Evolutionary conservation across 1,140 invertebrate genomes (phyloP), one percentile per base, ranked within the genome.

Genomic region (Micrasema minimum): DNA sequence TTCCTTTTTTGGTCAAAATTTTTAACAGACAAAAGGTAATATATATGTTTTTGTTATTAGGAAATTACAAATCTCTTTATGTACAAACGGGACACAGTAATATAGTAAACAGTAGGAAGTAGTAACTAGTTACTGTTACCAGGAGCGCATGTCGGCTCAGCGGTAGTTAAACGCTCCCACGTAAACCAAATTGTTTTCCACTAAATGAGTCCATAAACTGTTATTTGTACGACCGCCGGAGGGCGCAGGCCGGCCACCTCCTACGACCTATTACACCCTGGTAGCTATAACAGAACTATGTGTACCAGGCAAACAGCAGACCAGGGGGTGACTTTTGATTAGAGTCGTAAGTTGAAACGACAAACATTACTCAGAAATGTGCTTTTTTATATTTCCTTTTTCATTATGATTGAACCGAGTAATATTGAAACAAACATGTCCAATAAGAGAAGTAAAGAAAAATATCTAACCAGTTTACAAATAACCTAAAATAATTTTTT

Each of bases 131-230:
- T 31, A 31, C 26, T 4, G 26, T 7, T 64, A 64, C 43, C 59
- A 64, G 41, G 50, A 67, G 23, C 43, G 71, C 71, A 72, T 72
- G 67, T 72, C 66, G 61, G 59, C 38, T 16, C 66, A 38, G 51
- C 18, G 72, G 65, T 71, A 48, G 72, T 64, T 70, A 67, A 74
- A 71, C 69, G 50, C 38, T 66, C 64, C 43, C 41, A 74, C 66
- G 69, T 75, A 71, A 75, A 22, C 69, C 61, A 66, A 75, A 75
- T 75, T 75, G 73, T 75, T 75, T 75, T 66, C 57, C 66, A 69
- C 69, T 69, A 75, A 75, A 75, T 75, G 73, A 75, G 53, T 71
- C 73, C 69, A 75, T 75, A 75, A 75, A 75, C 69, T 72, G 73
- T 75, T 75, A 75, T 75, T 75, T 67, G 66, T 43, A 67, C 48